Evolutionary conservation across 2,888 invertebrate genomes (phyloP), one percentile per base, ranked within the genome.

Genomic region (Andrena haemorrhoa): DNA sequence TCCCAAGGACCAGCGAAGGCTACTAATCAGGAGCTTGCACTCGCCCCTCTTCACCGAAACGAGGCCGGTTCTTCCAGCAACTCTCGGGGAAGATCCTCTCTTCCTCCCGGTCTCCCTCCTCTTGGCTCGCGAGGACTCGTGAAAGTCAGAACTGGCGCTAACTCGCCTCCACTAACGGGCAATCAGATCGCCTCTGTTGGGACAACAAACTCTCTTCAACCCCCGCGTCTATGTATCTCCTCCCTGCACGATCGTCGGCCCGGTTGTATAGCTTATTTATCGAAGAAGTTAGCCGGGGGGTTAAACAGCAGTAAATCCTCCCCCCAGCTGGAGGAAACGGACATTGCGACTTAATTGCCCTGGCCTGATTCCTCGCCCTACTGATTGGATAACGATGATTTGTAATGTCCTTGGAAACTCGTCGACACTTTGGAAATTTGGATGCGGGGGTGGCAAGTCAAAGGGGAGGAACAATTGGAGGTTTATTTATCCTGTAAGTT

Each of bases 171-270:
- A 75, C 91, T 92, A 92, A 92, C 93, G 90, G 91, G 92, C 93
- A 93, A 93, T 93, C 93, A 92, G 93, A 93, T 93, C 91, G 91
- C 90, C 89, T 90, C 89, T 92, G 93, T 93, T 92, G 91, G 92
- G 91, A 92, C 92, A 92, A 92, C 92, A 92, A 90, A 91, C 90
- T 86, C 83, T 86, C 83, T 84, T 70, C 69, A 82, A 53, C 64
- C 80, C 69, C 69, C 82, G 71, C 60, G 47, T 75, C 68, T 35
- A 60, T 63, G 66, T 63, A 65, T 78, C 51, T 69, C 80, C 73
- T 65, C 79, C 70, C 51, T 47, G n/a, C 47, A 74, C 49, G 65
- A 56, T 63, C 31, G 72, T 47, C 72, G 56, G 56, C 4, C 41
- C 85, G 86, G 81, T 89, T 91, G 89, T 91, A 91, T 88, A 89